These are phyloP conservation scores for Arvicanthis niloticus DNA, from an alignment of 2,113 vertebrate species.

Conservation along the genomic window DNA sequence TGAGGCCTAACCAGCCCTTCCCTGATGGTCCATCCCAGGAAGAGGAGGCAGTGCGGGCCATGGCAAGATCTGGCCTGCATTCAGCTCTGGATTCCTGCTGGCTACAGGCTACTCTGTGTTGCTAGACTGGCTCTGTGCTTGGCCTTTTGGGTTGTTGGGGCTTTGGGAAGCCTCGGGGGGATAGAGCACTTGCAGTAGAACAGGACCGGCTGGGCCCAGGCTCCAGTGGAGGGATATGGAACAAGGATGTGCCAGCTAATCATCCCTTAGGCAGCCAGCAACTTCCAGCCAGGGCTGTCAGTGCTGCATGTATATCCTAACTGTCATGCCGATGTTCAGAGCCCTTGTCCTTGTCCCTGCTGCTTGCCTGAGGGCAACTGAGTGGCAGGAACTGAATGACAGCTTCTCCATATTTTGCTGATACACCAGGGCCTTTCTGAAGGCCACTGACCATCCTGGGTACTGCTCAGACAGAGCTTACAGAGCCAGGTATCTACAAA, in stretches of 20 bases:
- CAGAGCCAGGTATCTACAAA: slow-evolving; percentile 50
- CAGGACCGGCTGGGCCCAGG: background rate
- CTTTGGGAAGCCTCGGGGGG: background rate
- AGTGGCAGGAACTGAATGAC: background rate
- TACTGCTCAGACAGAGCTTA: slow-evolving; percentile 49
- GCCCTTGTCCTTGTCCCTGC: background rate
- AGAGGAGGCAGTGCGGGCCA: background rate
- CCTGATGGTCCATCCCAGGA: background rate
- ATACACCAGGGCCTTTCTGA: background rate
- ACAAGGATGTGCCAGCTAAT: background rate
- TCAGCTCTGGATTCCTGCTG: background rate
- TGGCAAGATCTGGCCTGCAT: background rate
- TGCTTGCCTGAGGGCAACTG: slow-evolving; percentile 12
- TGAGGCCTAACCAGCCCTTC: background rate
- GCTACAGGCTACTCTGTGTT: background rate
- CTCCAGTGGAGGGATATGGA: background rate
- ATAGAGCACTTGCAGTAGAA: rapidly evolving
- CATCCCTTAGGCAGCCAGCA: background rate
- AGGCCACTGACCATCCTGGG: background rate
- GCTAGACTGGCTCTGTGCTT: background rate
- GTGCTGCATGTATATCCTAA: background rate
- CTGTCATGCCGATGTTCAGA: background rate
- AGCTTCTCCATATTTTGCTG: background rate
- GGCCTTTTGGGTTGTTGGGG: background rate
- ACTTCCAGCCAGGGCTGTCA: background rate